These are phyloP conservation scores for Zaprionus taronus DNA, from an alignment of 1,140 invertebrate genomes.

Conservation along the genomic window DNA sequence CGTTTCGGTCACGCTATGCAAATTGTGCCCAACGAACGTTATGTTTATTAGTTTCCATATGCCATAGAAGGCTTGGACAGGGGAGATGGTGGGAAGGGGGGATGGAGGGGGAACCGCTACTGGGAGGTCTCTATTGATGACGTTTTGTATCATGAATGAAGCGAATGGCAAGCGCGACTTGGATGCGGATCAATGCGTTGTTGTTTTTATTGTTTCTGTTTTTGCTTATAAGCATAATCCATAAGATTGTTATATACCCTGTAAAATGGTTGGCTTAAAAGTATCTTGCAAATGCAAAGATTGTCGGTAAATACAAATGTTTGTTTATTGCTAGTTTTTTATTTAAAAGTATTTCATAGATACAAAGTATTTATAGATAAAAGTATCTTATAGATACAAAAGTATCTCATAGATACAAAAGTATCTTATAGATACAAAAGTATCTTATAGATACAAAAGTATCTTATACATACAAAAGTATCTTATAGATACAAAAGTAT, in stretches of 20 bases:
- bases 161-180: slow-evolving; percentile 63
- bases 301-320: too few species aligned
- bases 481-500: background rate
- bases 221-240: slow-evolving; percentile 8
- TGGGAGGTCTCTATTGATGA: slow-evolving; percentile 68
- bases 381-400: too few species aligned
- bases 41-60: slow-evolving; percentile 61
- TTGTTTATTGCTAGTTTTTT: too few species aligned
- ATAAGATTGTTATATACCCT: background rate
- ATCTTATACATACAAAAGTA: background rate
- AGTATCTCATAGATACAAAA: background rate
- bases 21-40: slow-evolving; percentile 45
- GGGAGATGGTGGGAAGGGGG: too few species aligned
- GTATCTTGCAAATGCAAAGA: background rate
- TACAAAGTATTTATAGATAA: background rate
- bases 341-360: background rate
- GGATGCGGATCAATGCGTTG: slow-evolving; percentile 4
- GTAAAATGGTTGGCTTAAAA: background rate
- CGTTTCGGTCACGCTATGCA: slow-evolving; percentile 56
- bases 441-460: background rate
- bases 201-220: slow-evolving; percentile 35
- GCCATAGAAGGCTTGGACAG: slow-evolving; percentile 10
- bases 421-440: too few species aligned
- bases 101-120: slow-evolving; percentile 22
- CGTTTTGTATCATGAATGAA: slow-evolving; percentile 64